Conservation (phyloP, 2,797 vertebrate species). For the Pseudomugil gertrudae region DNA sequence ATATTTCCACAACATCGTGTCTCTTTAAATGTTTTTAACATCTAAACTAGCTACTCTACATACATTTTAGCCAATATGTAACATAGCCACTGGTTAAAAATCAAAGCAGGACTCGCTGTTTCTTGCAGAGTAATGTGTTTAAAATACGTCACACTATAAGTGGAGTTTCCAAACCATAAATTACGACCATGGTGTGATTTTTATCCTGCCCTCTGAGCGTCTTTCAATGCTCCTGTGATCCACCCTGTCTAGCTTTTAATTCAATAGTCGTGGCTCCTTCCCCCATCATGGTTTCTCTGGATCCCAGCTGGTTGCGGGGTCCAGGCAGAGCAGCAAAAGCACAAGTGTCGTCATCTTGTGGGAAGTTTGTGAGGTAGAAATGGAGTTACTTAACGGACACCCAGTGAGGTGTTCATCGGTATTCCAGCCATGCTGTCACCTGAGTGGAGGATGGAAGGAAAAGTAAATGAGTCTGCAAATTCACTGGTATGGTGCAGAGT, state of each 20-base stretch:
- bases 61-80: neutral
- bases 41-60: neutral
- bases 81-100: neutral
- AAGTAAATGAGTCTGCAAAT: slow-evolving; percentile 85
- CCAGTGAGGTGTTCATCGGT: slow-evolving; percentile 77
- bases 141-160: slow-evolving; percentile 10
- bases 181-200: slow-evolving; percentile 38
- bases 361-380: slow-evolving; percentile 42
- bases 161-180: slow-evolving; percentile 41
- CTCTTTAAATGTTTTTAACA: neutral
- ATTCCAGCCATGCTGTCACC: slow-evolving; percentile 80
- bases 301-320: slow-evolving; percentile 52
- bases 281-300: slow-evolving; percentile 34
- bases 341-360: slow-evolving; percentile 28
- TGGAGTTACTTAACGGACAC: slow-evolving; percentile 67
- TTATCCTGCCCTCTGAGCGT: slow-evolving; percentile 22
- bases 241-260: slow-evolving; percentile 57
- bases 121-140: slow-evolving; percentile 24
- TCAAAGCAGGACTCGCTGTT: slow-evolving; percentile 3
- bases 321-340: slow-evolving; percentile 23
- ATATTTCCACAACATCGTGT: neutral
- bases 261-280: slow-evolving; percentile 43
- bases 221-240: slow-evolving; percentile 54
- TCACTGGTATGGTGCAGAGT: slow-evolving; percentile 81
- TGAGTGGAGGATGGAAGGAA: slow-evolving; percentile 77